Evolutionary conservation across 2,888 invertebrate species (phyloP).

Genomic region (Diplolepis rosae): DNA sequence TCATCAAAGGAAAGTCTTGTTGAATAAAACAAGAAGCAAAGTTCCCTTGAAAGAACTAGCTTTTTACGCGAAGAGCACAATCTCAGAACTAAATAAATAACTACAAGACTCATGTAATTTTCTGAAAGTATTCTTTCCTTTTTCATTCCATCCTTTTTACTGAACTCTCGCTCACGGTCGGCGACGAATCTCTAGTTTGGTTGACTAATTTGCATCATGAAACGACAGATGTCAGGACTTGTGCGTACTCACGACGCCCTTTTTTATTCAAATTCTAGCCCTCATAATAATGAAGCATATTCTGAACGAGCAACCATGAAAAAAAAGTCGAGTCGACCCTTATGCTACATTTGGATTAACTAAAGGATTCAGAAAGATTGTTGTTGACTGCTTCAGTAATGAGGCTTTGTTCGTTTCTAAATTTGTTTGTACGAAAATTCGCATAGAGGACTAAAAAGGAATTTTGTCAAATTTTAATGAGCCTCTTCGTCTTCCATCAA

Average conservation of each 20-base stretch:
- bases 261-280: constrained; percentile 19
- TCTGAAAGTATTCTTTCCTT: neutral
- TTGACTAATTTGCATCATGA: constrained; percentile 19
- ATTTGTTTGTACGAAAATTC: constrained; percentile 4
- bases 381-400: neutral
- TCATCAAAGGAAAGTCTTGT: neutral
- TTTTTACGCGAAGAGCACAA: neutral
- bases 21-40: neutral
- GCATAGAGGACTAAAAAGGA: neutral
- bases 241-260: constrained; percentile 8
- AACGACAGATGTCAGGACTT: constrained; percentile 6
- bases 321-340: constrained; percentile 17
- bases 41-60: neutral
- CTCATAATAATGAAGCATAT: constrained; percentile 17
- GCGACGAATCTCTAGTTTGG: neutral
- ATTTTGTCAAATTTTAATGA: neutral
- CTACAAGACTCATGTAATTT: constrained; percentile 1
- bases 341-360: neutral
- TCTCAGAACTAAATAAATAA: neutral
- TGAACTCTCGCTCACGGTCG: neutral
- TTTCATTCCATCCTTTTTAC: neutral
- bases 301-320: neutral
- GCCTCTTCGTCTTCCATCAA: neutral
- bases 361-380: constrained; percentile 1
- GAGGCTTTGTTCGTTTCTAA: constrained; percentile 18